Percentiles rank a stretch among this genome's conserved stretches.
Evolutionary conservation across 1,140 invertebrate species (phyloP).

Genomic region (Phymastichus coffea): DNA sequence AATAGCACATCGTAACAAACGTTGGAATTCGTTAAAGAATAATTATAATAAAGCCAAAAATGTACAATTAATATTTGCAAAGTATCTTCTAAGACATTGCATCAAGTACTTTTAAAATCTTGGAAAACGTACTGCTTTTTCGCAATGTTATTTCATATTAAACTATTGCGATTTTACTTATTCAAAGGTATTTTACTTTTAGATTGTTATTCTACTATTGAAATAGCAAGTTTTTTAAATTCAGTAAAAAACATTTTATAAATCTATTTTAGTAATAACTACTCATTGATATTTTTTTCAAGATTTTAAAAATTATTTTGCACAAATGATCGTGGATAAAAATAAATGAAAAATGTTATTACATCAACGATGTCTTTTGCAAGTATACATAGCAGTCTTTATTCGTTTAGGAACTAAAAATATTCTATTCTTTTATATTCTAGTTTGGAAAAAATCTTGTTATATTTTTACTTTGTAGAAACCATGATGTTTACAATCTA

Average conservation of each 20-base stretch:
- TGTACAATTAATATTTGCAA: conserved; percentile 26
- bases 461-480: conserved; percentile 23
- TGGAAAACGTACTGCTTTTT: conserved; percentile 5
- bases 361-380: background rate
- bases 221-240: too few relatives aligned
- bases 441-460: conserved; percentile 11
- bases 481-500: conserved; percentile 19
- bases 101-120: conserved; percentile 15
- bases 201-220: too few relatives aligned
- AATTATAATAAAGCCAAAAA: conserved; percentile 22
- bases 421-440: conserved; percentile 2
- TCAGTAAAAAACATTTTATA: too few relatives aligned
- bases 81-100: conserved; percentile 16
- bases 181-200: too few relatives aligned
- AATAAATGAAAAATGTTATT: conserved; percentile 10
- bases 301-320: conserved; percentile 13
- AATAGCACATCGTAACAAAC: conserved; percentile 9
- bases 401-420: conserved; percentile 11
- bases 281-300: too few relatives aligned
- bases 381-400: conserved; percentile 13
- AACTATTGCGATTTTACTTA: too few relatives aligned
- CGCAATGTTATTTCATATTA: background rate
- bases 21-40: conserved; percentile 16
- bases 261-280: too few relatives aligned
- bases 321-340: conserved; percentile 12